Evolutionary conservation across 1,140 invertebrate genomes (phyloP), one percentile per base, ranked within the genome.

Genomic region (Vanessa tameamea): DNA sequence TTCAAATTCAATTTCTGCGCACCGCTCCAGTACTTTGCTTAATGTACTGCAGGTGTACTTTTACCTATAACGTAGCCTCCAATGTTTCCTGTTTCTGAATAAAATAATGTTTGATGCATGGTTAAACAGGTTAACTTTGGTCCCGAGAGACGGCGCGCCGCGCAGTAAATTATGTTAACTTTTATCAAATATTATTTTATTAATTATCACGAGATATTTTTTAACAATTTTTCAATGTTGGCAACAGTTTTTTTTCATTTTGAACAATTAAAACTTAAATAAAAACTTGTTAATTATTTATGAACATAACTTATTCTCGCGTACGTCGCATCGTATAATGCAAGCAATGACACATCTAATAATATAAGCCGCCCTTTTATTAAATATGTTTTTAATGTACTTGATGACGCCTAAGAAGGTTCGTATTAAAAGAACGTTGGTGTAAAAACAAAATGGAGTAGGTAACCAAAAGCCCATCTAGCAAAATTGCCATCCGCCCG

Each of bases 401-500:
- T 31, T 15, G 12, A 15, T 15, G 48, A 20, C 37, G 63, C 47
- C 64, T 69, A 16, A 65, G 55, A 48, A 61, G 67, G 47, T 53
- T 26, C 63, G 81, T 86, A 88, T 89, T 89, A 88, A 87, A 87
- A 84, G 78, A 82, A 81, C 80, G 84, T 88, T 80, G 82, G 71
- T 80, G 76, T 88, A 85, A 90, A 87, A 78, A 87, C 83, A 81
- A 75, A 78, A 79, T 72, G 78, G 13, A 74, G 64, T 50, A 69
- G 66, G 84, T 89, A 89, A 89, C 90, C 84, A 89, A 90, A 92
- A 89, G 85, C 89, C 85, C 88, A 92, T 90, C 88, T 87, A 88
- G 85, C 78, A 77, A 90, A 91, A 92, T 90, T 90, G 89, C 90
- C 88, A 90, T 90, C 90, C 90, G 88, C 84, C 75, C 75, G 78